These are phyloP conservation scores for Sinelater perroti DNA, from an alignment of 2,888 invertebrate genomes.

Conservation along the genomic window DNA sequence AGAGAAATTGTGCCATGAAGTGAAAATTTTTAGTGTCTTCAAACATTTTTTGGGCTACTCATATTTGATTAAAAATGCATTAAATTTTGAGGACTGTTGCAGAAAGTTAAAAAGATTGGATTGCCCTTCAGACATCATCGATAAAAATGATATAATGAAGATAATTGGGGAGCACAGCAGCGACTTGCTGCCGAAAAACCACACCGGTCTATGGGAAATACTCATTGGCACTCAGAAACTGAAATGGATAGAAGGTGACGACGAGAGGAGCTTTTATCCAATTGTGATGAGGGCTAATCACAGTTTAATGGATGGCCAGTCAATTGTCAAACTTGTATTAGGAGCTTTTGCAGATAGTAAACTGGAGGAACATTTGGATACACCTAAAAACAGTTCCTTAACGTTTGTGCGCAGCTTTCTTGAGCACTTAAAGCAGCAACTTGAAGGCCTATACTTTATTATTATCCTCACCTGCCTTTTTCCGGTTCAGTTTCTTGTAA, in stretches of 20 bases:
- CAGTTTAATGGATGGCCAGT: constrained; percentile 65
- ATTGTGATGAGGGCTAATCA: constrained; percentile 66
- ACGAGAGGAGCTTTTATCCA: constrained; percentile 45
- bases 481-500: no score
- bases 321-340: constrained; percentile 61
- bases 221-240: constrained; percentile 55
- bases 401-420: no score
- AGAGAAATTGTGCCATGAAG: not conserved
- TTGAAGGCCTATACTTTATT: no score
- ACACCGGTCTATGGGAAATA: constrained; percentile 65
- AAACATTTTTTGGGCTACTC: constrained; percentile 2
- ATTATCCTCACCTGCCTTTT: no score
- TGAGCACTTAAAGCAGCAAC: no score
- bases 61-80: constrained; percentile 2
- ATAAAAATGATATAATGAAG: constrained; percentile 3
- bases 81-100: constrained; percentile 7
- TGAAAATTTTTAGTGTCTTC: not conserved
- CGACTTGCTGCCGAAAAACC: constrained; percentile 58
- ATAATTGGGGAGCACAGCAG: constrained; percentile 30
- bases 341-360: constrained; percentile 9
- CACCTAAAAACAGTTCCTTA: no score
- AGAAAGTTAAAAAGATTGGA: not conserved
- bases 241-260: constrained; percentile 43
- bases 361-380: no score
- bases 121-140: not conserved